Evolutionary conservation across 2,113 vertebrate genomes (phyloP), one percentile per base, ranked within the genome.

Genomic region (Sander lucioperca): DNA sequence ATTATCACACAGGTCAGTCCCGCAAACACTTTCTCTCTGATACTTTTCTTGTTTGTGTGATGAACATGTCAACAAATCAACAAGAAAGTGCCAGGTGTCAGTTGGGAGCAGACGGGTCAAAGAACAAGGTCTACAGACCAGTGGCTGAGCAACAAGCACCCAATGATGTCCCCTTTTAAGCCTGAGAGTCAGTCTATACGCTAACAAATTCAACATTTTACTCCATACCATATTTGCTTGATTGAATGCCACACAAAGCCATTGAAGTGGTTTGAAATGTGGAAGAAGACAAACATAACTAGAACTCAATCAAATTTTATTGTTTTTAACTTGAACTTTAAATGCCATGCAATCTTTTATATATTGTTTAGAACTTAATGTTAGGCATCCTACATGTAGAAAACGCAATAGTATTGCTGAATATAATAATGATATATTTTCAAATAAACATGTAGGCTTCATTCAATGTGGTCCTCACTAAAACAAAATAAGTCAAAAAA

Each of bases 401-500:
- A 76, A 51, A 5, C 19, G 1, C 11, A 33, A 47, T 18, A 19
- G 1, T 53, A 21, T 12, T 19, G 10, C 54, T 39, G 43, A 27
- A 57, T 39, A 76, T 27, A 7, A 43, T 21, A 18, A 36, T 13
- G 1, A 47, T 5, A 51, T 39, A 56, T 56, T 33, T 33, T 18
- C n/a, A 75, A 70, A 64, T 15, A 23, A 19, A 75, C 1, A 39
- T 43, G 5, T 47, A 16, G 19, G 5, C 48, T 56, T 71, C 13
- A 56, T 77, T 43, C 19, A 50, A 43, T 77, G 58, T 77, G 59
- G n/a, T 65, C n/a, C 13, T 71, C 2, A 7, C 14, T 66, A 9
- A 74, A 47, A 48, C 10, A 53, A 19, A 53, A 56, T 45, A 57
- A 59, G 1, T 3, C 36, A 6, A 9, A 1, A 51, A 76, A 45